A percentile compares a stretch with the other conserved stretches of the same genome.
Evolutionary conservation across 2,113 vertebrate genomes (phyloP).

Genomic region (Empidonax traillii): DNA sequence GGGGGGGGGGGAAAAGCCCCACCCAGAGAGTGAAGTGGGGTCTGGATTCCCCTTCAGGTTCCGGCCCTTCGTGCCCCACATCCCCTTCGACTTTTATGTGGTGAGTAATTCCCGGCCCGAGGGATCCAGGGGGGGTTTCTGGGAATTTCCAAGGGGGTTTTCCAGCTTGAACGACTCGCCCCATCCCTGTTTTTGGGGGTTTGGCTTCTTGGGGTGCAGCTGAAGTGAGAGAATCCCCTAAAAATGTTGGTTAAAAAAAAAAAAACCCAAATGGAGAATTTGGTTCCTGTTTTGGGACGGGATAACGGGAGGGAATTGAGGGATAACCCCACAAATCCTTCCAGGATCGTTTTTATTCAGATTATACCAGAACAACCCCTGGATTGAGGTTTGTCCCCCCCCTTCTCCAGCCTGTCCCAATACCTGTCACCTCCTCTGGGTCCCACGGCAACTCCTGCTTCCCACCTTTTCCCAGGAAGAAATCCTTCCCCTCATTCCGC

Average conservation of each 20-base stretch:
- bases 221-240: accelerated
- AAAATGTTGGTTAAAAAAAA: neutral
- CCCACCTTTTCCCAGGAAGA: neutral
- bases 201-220: neutral
- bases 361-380: neutral
- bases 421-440: neutral
- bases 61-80: slow-evolving; percentile 95
- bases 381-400: neutral
- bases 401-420: neutral
- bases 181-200: accelerated
- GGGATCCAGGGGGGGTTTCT: neutral
- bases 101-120: slow-evolving; percentile 59
- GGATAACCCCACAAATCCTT: accelerated
- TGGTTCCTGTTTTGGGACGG: accelerated
- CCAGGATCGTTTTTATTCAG: neutral
- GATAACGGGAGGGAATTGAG: accelerated
- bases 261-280: accelerated
- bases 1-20: neutral
- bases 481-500: neutral
- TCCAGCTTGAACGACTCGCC: accelerated
- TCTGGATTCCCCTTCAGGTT: slow-evolving; percentile 76
- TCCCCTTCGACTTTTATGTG: slow-evolving; percentile 96
- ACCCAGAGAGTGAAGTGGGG: neutral
- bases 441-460: neutral
- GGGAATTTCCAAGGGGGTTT: accelerated